Evolutionary conservation across 2,888 invertebrate genomes (phyloP).

Genomic region (Diachrysia chrysitis): DNA sequence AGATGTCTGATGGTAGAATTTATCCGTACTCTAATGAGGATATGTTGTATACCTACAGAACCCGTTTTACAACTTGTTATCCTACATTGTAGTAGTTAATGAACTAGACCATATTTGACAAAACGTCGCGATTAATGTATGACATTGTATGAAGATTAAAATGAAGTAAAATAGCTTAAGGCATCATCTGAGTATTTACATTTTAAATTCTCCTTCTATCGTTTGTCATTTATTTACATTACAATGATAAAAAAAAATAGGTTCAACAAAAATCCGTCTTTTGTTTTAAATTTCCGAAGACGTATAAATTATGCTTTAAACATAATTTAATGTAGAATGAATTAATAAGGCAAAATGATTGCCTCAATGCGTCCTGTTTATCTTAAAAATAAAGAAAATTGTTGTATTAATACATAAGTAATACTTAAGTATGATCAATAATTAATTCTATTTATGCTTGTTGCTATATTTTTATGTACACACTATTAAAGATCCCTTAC

Average conservation of each 20-base stretch:
- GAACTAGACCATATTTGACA: slow-evolving; percentile 1
- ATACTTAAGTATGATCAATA: too few relatives aligned
- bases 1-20: neutral
- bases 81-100: neutral
- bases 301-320: too few relatives aligned
- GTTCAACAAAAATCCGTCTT: too few relatives aligned
- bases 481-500: slow-evolving; percentile 65
- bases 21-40: neutral
- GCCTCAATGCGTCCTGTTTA: too few relatives aligned
- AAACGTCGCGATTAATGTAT: neutral
- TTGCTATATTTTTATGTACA: neutral
- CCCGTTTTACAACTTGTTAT: slow-evolving; percentile 4
- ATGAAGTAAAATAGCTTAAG: neutral
- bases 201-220: neutral
- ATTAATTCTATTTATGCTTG: too few relatives aligned
- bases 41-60: slow-evolving; percentile 1
- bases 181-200: neutral
- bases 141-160: neutral
- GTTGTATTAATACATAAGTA: too few relatives aligned
- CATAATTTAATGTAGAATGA: too few relatives aligned
- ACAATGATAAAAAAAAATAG: too few relatives aligned
- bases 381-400: too few relatives aligned
- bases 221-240: neutral
- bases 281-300: too few relatives aligned
- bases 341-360: too few relatives aligned